phyloP scores from a whole-genome alignment of 2,797 vertebrate genomes.

The Alectoris magna region DNA sequence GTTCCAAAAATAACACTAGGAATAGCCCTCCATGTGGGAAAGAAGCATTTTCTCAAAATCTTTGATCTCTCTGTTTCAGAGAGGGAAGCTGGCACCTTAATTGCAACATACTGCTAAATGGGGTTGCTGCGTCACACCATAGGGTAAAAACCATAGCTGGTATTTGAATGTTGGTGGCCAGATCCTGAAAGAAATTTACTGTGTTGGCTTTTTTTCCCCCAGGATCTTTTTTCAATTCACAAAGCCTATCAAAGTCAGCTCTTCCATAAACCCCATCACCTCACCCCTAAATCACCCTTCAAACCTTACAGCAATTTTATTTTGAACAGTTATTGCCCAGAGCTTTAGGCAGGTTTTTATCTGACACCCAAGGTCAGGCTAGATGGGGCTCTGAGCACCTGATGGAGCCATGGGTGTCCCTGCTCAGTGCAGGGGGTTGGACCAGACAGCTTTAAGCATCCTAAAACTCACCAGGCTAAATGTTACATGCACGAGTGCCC shows the following conservation, averaged over 20 bases:
- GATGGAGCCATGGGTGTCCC: not conserved
- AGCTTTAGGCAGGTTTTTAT: not conserved
- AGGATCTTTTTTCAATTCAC: not conserved
- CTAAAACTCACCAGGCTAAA: not conserved
- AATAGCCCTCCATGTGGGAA: slow-evolving; percentile 25
- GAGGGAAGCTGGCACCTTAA: slow-evolving; percentile 9
- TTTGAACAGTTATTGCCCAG: not conserved
- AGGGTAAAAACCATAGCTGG: not conserved
- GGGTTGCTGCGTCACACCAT: not conserved
- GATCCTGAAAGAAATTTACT: not conserved
- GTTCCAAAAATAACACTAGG: slow-evolving; percentile 53
- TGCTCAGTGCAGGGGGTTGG: not conserved
- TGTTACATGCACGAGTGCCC: not conserved
- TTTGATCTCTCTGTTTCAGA: slow-evolving; percentile 47
- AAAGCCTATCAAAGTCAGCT: not conserved
- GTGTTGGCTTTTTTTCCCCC: rapidly evolving
- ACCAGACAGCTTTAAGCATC: not conserved
- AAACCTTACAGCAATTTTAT: not conserved
- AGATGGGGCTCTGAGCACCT: not conserved
- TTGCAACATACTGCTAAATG: slow-evolving; percentile 14
- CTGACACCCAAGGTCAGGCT: not conserved
- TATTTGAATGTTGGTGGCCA: not conserved
- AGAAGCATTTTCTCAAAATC: slow-evolving; percentile 36
- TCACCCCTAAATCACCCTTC: not conserved
- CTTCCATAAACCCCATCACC: not conserved